Evolutionary conservation across 2,888 invertebrate genomes (phyloP), one percentile per base, ranked within the genome.

Genomic region (Macrosoma leucophasiata): DNA sequence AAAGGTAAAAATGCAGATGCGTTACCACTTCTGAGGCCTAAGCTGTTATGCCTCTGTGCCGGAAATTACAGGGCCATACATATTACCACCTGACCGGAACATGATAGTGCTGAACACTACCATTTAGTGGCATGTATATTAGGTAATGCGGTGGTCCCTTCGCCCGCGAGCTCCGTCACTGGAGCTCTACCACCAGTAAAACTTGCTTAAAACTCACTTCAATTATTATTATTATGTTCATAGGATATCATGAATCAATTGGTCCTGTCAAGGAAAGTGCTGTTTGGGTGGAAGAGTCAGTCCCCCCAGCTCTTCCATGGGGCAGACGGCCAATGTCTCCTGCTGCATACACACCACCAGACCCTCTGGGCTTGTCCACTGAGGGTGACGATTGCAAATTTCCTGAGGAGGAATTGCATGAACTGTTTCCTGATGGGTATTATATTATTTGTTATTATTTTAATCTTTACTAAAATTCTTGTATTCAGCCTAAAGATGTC

Each of bases 281-380:
- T 4, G 96, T 99, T 3, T 99, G 98, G 98, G 95, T 98, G 1
- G 98, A 99, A 70, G 99, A 99, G 77, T 91, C 95, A 1, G 93
- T 94, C 1, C 88, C 93, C 1, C 92, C 92, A 38, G 89, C 90
- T 12, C 78, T 92, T 33, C 90, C 92, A 7, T 94, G 95, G 91
- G 94, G 95, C 2, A 87, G 95, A 10, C 86, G 96, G 35, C 92
- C 96, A 0, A 85, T 96, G 52, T 93, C 96, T 0, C 94, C 96
- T 0, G 91, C 93, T 1, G 90, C 92, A 17, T 91, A 93, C 52
- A 92, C 93, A 29, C 94, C 95, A 40, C 95, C 97, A 50, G 97
- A 98, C 72, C 97, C 97, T 0, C 73, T 98, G 2, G 96, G 97
- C 0, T 86, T 98, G 3, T 96, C 96, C 7, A 95, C 96, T 23